Conservation (phyloP, 2,113 vertebrate genomes). For the Petaurus breviceps region DNA sequence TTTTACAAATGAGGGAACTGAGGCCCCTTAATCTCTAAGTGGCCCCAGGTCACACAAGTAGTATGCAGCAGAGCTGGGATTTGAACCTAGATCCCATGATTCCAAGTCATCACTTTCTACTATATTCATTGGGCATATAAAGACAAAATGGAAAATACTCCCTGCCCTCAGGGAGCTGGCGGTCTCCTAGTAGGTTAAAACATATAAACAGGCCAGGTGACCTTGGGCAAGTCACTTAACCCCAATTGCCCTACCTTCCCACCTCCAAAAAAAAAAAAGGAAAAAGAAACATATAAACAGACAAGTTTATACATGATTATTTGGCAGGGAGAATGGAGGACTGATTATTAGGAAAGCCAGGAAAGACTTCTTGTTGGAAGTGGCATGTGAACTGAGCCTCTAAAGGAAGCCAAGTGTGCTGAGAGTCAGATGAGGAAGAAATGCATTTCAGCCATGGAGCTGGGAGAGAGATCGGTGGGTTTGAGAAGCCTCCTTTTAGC, state of each 20-base stretch:
- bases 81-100: background rate
- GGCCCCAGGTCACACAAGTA: background rate
- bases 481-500: background rate
- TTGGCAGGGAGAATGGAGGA: background rate
- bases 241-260: too few relatives aligned
- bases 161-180: background rate
- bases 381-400: background rate
- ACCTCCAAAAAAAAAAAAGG: too few relatives aligned
- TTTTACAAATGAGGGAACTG: background rate
- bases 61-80: background rate
- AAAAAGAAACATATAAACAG: background rate
- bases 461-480: background rate
- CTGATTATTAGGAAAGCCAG: background rate
- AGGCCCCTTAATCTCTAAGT: background rate
- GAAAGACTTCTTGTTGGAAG: background rate
- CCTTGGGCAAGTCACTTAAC: too few relatives aligned
- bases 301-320: background rate
- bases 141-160: background rate
- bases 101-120: background rate
- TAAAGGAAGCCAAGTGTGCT: background rate
- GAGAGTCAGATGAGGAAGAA: background rate
- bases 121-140: background rate
- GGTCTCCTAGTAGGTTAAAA: background rate
- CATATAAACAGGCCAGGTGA: background rate
- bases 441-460: background rate